phyloP scores from a whole-genome alignment of 1,140 invertebrate genomes.

The Hydropsyche tenuis region DNA sequence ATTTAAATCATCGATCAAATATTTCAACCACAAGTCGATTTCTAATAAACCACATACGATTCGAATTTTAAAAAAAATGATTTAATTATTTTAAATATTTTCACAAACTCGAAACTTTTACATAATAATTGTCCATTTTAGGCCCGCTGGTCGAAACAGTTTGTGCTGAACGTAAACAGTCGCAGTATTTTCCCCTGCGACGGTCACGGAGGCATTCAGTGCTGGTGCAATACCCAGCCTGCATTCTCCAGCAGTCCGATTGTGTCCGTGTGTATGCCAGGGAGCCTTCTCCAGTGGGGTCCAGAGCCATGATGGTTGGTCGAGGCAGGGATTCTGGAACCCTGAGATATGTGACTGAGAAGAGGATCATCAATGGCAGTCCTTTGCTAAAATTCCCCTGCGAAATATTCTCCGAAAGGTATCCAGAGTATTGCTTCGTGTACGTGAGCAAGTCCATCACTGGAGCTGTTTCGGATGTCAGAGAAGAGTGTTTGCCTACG shows the following conservation, averaged over 20 bases:
- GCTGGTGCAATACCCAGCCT: slow-evolving; percentile 81
- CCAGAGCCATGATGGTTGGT: slow-evolving; percentile 68
- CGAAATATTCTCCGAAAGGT: slow-evolving; percentile 80
- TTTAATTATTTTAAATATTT: no score
- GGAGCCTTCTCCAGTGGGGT: slow-evolving; percentile 67
- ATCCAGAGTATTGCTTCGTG: slow-evolving; percentile 84
- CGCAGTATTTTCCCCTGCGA: slow-evolving; percentile 82
- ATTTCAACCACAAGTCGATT: no score
- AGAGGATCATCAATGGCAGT: slow-evolving; percentile 68
- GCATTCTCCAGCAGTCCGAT: slow-evolving; percentile 75
- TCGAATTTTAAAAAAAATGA: no score
- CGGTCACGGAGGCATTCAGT: slow-evolving; percentile 73
- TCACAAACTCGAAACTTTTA: no score
- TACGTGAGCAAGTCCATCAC: slow-evolving; percentile 83
- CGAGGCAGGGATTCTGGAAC: slow-evolving; percentile 56
- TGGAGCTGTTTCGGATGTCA: slow-evolving; percentile 80
- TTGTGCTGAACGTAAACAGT: slow-evolving; percentile 81
- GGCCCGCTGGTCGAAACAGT: slow-evolving; percentile 83
- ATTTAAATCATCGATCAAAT: background rate
- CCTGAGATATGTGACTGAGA: slow-evolving; percentile 71
- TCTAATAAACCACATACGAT: no score
- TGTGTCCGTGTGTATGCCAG: slow-evolving; percentile 77
- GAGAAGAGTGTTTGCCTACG: slow-evolving; percentile 81
- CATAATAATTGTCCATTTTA: slow-evolving; percentile 54
- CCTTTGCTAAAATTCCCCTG: slow-evolving; percentile 80